Percentiles rank a stretch among this genome's conserved stretches.
Evolutionary conservation across 37 sponge, comb jelly and placozoan species (phyloP).

Genomic region (Bolinopsis microptera): DNA sequence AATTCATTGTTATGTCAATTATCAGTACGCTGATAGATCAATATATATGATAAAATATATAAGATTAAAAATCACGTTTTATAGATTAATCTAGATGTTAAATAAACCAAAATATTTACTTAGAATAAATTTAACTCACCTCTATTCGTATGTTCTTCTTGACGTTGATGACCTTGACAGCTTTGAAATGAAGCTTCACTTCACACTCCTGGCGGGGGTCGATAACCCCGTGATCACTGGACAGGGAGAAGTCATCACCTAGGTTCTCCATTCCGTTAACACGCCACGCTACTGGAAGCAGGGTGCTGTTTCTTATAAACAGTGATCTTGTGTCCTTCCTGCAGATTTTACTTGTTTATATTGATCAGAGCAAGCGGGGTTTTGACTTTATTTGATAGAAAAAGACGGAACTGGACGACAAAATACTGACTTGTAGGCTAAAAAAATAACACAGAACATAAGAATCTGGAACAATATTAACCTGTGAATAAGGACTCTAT

Average conservation of each 20-base stretch:
- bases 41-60: not conserved
- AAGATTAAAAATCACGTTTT: not conserved
- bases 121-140: too few relatives aligned
- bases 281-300: slow-evolving; percentile 93
- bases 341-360: not conserved
- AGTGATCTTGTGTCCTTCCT: slow-evolving; percentile 85
- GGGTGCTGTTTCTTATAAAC: slow-evolving; percentile 79
- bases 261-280: slow-evolving; percentile 82
- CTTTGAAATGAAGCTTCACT: slow-evolving; percentile 84
- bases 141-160: slow-evolving; percentile 88
- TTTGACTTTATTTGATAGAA: too few relatives aligned
- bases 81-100: too few relatives aligned
- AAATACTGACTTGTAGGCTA: too few relatives aligned
- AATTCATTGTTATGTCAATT: not conserved
- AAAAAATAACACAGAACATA: too few relatives aligned
- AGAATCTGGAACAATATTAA: too few relatives aligned
- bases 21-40: not conserved
- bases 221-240: slow-evolving; percentile 88
- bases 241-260: slow-evolving; percentile 94
- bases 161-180: slow-evolving; percentile 77
- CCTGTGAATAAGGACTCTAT: slow-evolving; percentile 88
- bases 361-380: not conserved
- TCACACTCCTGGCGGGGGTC: slow-evolving; percentile 86
- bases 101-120: too few relatives aligned
- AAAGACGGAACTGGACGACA: too few relatives aligned